Conservation (phyloP, 1,140 invertebrate genomes). For the Centruroides sculpturatus region DNA sequence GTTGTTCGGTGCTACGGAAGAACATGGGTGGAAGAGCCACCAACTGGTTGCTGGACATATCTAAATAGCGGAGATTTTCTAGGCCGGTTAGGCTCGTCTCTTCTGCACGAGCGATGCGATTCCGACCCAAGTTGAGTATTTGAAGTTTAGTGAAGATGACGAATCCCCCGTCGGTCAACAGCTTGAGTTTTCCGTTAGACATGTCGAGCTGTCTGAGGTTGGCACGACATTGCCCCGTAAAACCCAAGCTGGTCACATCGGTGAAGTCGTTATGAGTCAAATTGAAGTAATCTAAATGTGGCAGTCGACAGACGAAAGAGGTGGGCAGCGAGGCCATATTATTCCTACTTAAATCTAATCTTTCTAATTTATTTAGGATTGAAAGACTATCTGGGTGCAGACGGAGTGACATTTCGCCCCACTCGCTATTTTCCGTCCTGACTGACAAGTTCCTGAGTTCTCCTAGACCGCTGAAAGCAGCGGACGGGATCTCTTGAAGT, state of each 20-base stretch:
- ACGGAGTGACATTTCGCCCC: conserved; percentile 59
- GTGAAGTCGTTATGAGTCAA: conserved; percentile 56
- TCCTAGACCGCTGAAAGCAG: conserved; percentile 18
- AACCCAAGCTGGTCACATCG: conserved; percentile 52
- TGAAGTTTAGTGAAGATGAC: conserved; percentile 53
- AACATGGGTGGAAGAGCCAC: conserved; percentile 68
- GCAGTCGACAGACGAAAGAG: conserved; percentile 54
- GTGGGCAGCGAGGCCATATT: conserved; percentile 60
- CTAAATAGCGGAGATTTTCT: conserved; percentile 46
- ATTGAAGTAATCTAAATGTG: conserved; percentile 19
- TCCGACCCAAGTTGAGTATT: conserved; percentile 60
- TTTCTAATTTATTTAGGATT: conserved; percentile 47
- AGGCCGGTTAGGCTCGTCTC: conserved; percentile 54
- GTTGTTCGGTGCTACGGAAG: conserved; percentile 49
- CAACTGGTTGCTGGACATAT: conserved; percentile 62
- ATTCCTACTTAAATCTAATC: conserved; percentile 59
- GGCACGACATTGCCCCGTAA: conserved; percentile 44
- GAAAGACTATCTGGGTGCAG: conserved; percentile 53
- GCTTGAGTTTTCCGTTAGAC: conserved; percentile 60
- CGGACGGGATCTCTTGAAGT: conserved; percentile 14
- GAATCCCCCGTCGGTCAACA: conserved; percentile 57
- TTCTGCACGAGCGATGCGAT: conserved; percentile 50
- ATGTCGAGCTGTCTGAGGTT: conserved; percentile 67
- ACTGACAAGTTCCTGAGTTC: conserved; percentile 20
- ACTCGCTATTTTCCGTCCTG: conserved; percentile 27